These are phyloP conservation scores for Rhombomys opimus DNA, from an alignment of 2,113 vertebrate genomes.

Conservation along the genomic window DNA sequence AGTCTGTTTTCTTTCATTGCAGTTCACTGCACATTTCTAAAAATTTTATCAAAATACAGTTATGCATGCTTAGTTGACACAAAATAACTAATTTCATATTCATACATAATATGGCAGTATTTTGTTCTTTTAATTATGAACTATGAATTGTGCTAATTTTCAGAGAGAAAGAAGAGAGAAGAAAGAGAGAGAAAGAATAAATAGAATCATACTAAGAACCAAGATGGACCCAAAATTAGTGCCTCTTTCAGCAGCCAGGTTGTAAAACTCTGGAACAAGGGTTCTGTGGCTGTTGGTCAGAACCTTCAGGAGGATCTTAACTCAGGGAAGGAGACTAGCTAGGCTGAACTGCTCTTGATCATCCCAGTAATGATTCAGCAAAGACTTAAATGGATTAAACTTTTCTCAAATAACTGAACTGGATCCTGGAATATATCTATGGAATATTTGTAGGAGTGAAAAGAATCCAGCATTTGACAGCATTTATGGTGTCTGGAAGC, in stretches of 20 bases:
- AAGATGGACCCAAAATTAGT: neutral
- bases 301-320: neutral
- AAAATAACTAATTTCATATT: neutral
- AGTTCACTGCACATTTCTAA: neutral
- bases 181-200: neutral
- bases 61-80: neutral
- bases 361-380: neutral
- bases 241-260: neutral
- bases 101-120: neutral
- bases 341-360: neutral
- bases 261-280: neutral
- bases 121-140: neutral
- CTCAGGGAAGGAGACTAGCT: neutral
- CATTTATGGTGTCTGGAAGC: neutral
- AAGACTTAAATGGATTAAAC: neutral
- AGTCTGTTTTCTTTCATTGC: neutral
- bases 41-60: neutral
- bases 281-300: neutral
- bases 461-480: neutral
- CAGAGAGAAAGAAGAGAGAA: neutral
- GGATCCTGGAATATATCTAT: neutral
- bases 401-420: neutral
- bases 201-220: neutral
- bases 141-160: neutral
- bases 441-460: neutral